phyloP scores from a whole-genome alignment of 2,113 vertebrate species.

The Onychostruthus taczanowskii region DNA sequence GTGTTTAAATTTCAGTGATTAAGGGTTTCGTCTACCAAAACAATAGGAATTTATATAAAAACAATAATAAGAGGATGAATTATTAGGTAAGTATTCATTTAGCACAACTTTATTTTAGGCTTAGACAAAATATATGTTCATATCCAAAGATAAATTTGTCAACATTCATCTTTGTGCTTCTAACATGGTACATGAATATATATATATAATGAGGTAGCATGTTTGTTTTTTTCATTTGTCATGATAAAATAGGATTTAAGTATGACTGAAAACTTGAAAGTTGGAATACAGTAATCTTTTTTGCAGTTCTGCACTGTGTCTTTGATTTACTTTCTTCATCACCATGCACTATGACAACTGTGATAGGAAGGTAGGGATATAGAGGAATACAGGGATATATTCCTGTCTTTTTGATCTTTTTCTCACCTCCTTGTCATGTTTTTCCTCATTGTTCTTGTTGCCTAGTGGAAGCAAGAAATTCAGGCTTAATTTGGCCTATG shows the following conservation, averaged over 20 bases:
- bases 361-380: background rate
- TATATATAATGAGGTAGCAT: background rate
- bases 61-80: background rate
- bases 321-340: background rate
- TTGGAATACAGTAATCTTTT: background rate
- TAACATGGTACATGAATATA: background rate
- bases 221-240: background rate
- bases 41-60: background rate
- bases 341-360: background rate
- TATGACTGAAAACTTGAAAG: background rate
- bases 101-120: background rate
- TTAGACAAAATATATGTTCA: background rate
- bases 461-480: constrained; percentile 61
- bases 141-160: background rate
- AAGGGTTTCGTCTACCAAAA: background rate
- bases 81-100: background rate
- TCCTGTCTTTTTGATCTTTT: constrained; percentile 41
- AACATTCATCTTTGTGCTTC: background rate
- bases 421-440: background rate
- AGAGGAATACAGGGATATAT: background rate
- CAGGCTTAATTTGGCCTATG: constrained; percentile 38
- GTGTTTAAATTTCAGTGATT: background rate
- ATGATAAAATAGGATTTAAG: background rate
- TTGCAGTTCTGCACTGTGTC: background rate
- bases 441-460: constrained; percentile 7